These are phyloP conservation scores for Brachypterus glaber DNA, from an alignment of 2,888 invertebrate species.

Conservation along the genomic window DNA sequence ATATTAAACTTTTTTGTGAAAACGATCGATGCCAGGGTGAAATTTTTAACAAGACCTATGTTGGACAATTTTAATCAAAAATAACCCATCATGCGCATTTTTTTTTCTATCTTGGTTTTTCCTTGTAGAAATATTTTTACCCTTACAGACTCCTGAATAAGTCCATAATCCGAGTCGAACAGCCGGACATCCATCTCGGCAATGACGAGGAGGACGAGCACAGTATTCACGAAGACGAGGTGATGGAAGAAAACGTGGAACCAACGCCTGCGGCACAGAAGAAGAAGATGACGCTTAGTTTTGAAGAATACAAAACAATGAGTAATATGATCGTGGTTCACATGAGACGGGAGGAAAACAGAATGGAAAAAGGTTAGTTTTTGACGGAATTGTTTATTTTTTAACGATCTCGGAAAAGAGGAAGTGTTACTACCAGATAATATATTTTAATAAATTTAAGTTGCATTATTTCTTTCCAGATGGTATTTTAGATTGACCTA, in stretches of 20 bases:
- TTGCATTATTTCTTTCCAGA: too few species aligned
- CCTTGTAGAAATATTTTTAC: too few species aligned
- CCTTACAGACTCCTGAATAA: slow-evolving; percentile 72
- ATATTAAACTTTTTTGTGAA: too few species aligned
- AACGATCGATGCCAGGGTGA: too few species aligned
- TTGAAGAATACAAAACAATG: slow-evolving; percentile 87
- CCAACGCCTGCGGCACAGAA: slow-evolving; percentile 40
- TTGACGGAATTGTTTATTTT: slow-evolving; percentile 5
- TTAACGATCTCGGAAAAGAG: too few species aligned
- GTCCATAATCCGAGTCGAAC: slow-evolving; percentile 94
- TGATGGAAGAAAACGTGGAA: slow-evolving; percentile 39
- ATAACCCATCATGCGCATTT: too few species aligned
- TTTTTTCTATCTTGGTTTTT: slow-evolving; percentile 4
- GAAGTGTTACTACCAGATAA: background rate
- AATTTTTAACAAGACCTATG: too few species aligned
- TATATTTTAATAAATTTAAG: too few species aligned
- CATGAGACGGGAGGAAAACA: slow-evolving; percentile 76
- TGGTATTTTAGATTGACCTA: too few species aligned
- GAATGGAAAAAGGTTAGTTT: slow-evolving; percentile 51
- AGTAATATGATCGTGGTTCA: slow-evolving; percentile 86
- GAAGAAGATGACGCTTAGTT: slow-evolving; percentile 73
- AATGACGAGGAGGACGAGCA: slow-evolving; percentile 64
- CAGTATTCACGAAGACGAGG: slow-evolving; percentile 36
- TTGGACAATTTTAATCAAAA: too few species aligned
- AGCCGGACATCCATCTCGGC: slow-evolving; percentile 90